Conservation (phyloP, 1,140 invertebrate genomes). For the Drosophila chauvacae region DNA sequence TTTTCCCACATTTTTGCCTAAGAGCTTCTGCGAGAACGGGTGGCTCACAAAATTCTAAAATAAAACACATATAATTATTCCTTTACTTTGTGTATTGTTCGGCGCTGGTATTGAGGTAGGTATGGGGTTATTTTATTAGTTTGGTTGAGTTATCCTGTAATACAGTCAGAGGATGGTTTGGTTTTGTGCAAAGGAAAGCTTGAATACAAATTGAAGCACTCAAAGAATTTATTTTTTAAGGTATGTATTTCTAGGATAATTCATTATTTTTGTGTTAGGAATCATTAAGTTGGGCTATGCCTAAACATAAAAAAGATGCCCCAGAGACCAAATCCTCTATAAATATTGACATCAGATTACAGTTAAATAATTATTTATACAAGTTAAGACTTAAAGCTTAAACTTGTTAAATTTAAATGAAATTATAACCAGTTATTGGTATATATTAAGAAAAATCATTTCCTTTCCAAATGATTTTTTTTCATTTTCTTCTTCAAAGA, state of each 20-base stretch:
- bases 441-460: neutral
- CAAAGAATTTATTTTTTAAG: neutral
- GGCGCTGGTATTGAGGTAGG: conserved; percentile 11
- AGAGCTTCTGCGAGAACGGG: neutral
- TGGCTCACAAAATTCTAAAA: conserved; percentile 20
- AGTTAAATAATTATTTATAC: neutral
- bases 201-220: neutral
- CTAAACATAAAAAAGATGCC: neutral
- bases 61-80: conserved; percentile 43
- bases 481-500: neutral
- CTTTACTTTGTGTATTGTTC: conserved; percentile 31
- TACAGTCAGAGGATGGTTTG: neutral
- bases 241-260: neutral
- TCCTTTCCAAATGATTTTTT: neutral
- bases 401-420: neutral
- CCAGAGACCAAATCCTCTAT: neutral
- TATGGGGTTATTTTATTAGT: conserved; percentile 22
- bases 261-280: neutral
- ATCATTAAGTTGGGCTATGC: neutral
- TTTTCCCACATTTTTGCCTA: conserved; percentile 1
- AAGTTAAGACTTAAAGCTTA: neutral
- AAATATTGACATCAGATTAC: neutral
- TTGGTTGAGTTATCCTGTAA: conserved; percentile 4
- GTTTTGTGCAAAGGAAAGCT: neutral
- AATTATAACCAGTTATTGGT: neutral